A percentile compares a stretch with the other conserved stretches of the same genome.
phyloP scores from a whole-genome alignment of 1,140 invertebrate species.

The Chlorops oryzae region DNA sequence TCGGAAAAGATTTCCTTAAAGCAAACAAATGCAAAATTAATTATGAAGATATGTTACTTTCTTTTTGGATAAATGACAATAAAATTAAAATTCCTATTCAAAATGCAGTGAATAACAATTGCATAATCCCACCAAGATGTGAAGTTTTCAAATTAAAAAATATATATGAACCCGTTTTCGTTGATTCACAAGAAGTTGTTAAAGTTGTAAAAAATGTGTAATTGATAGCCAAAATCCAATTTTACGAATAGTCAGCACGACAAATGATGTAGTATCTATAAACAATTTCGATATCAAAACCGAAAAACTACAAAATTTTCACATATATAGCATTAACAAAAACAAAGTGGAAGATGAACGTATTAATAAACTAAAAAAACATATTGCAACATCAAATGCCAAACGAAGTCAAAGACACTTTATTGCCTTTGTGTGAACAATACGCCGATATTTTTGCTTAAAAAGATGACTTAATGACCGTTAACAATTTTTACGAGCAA shows the following conservation, averaged over 20 bases:
- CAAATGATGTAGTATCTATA: neutral
- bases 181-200: neutral
- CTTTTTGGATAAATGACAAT: no score
- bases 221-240: neutral
- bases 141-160: no score
- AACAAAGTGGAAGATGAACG: neutral
- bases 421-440: neutral
- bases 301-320: neutral
- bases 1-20: no score
- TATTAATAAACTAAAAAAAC: neutral
- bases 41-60: no score
- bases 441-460: no score
- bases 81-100: no score
- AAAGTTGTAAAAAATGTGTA: neutral
- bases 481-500: no score
- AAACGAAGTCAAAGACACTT: neutral
- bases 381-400: neutral
- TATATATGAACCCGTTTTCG: no score
- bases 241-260: neutral
- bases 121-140: no score
- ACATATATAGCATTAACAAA: neutral
- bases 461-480: no score
- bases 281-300: neutral
- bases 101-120: no score
- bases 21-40: no score